Evolutionary conservation across 2,797 vertebrate genomes (phyloP), one percentile per base, ranked within the genome.

Genomic region (Schizopygopsis malacanthus): DNA sequence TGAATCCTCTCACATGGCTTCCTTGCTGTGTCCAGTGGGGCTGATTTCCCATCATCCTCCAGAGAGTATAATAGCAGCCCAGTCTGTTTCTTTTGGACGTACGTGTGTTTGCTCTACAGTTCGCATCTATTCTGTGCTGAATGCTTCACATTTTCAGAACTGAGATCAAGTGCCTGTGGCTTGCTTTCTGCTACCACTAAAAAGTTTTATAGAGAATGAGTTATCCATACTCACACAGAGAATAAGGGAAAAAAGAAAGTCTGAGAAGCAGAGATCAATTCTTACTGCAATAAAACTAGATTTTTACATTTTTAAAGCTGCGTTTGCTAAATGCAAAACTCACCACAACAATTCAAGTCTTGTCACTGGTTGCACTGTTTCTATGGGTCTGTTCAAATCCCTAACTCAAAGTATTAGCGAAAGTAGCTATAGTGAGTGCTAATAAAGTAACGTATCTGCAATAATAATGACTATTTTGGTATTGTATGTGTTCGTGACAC

Each of bases 81-180:
- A 22, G 83, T 90, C 82, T 86, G 93, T 94, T 95, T 82, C 89
- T 93, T 82, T 95, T 95, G 94, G 94, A 94, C 81, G 75, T 0
- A 1, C 54, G 45, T 50, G 7, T 45, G 90, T 94, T 95, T 94
- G 92, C 88, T 91, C 90, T 89, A 87, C 69, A 86, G 90, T 92
- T 93, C 90, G 89, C 83, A 86, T 88, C 87, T 83, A 91, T 93
- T 92, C 91, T 92, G 92, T 91, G 92, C 75, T 91, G 91, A 93
- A 94, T 94, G 91, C 85, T 89, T 93, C 88, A 89, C 90, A 94
- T 94, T 89, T 93, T 92, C 91, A 90, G 83, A 85, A 90, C 89
- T 87, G 87, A 88, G 90, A 88, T 86, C 59, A 81, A 56, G 73
- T 86, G 81, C 87, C 87, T 22, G 52, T 86, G 70, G 81, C 81